Base-by-base conservation (phyloP, 2,797 vertebrate species). In the Halcyon badia region DNA sequence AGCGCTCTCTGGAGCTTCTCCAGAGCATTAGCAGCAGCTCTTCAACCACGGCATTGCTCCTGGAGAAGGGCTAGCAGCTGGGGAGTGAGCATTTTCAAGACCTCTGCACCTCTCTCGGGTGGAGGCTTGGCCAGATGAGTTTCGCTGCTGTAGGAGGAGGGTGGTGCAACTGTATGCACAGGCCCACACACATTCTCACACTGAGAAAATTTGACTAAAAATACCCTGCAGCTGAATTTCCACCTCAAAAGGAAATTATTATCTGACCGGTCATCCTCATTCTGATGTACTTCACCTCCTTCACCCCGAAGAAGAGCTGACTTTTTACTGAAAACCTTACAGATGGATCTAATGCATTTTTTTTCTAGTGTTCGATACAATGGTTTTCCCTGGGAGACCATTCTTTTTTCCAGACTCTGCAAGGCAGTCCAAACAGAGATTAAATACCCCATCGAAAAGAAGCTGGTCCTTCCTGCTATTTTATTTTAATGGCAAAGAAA, bases 391-490 rank as follows among this genome's bases (percentile, higher is more conserved):
- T 44, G 35, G 68, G 31, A 90, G 33, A 77, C 22, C 14, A 6
- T 26, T 62, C 25, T 71, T 78, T 41, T 81, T 77, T 60, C 30
- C 31, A 82, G 58, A 48, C 24, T 91, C 56, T 83, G 39, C 0
- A 2, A 84, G 46, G 56, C 68, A 90, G 56, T 87, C 71, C 68
- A 87, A 95, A 73, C 54, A 90, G 77, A 93, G 69, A 91, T 93
- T 93, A 95, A 95, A 94, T 61, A 61, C n/a, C n/a, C 51, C 37
- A 94, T 94, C 92, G 88, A 84, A 93, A 84, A 84, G 68, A 72
- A 89, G 28, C 25, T 48, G 72, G 82, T 85, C 35, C 66, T 95
- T 92, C 92, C 68, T 95, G 58, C 42, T 93, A 78, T 87, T 87
- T 95, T 86, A 69, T 81, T 90, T 89, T 93, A 90, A 83, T 70